Evolutionary conservation across 2,888 invertebrate species (phyloP).

Genomic region (Drosophila nr. fundita): DNA sequence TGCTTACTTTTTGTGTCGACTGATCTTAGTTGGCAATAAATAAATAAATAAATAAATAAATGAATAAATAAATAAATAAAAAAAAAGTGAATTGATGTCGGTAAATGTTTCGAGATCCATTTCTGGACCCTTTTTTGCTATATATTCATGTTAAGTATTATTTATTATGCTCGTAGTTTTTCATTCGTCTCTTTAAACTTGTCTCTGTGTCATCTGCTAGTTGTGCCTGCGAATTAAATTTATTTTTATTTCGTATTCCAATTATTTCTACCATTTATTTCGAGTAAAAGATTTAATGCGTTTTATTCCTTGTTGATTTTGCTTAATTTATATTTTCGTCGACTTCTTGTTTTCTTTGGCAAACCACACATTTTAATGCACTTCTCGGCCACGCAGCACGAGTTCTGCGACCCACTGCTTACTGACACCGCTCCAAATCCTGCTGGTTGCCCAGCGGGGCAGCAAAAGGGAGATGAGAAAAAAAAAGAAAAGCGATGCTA

Average conservation of each 20-base stretch:
- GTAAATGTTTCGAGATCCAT: not conserved
- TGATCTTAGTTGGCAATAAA: too few species aligned
- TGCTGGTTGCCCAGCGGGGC: slow-evolving; percentile 49
- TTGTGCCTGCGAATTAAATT: slow-evolving; percentile 10
- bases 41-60: too few species aligned
- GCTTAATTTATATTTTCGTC: slow-evolving; percentile 47
- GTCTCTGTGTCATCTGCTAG: not conserved
- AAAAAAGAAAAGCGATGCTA: slow-evolving; percentile 34
- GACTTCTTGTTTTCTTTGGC: slow-evolving; percentile 24
- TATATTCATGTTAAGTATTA: not conserved
- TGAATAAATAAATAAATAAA: too few species aligned
- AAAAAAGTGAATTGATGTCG: not conserved
- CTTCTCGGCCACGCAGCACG: slow-evolving; percentile 48
- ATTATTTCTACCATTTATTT: slow-evolving; percentile 32
- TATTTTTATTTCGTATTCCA: slow-evolving; percentile 19
- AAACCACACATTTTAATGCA: slow-evolving; percentile 70
- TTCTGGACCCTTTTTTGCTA: not conserved
- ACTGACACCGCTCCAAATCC: slow-evolving; percentile 11
- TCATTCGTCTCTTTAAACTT: not conserved
- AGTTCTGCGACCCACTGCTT: slow-evolving; percentile 13
- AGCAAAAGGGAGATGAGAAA: slow-evolving; percentile 20
- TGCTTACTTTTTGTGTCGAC: too few species aligned
- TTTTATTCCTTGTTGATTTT: not conserved
- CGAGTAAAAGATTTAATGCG: not conserved
- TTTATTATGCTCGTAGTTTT: not conserved